Percentiles rank a stretch among this genome's conserved stretches.
phyloP scores from a whole-genome alignment of 2,113 vertebrate species.

The Amphiprion percula region DNA sequence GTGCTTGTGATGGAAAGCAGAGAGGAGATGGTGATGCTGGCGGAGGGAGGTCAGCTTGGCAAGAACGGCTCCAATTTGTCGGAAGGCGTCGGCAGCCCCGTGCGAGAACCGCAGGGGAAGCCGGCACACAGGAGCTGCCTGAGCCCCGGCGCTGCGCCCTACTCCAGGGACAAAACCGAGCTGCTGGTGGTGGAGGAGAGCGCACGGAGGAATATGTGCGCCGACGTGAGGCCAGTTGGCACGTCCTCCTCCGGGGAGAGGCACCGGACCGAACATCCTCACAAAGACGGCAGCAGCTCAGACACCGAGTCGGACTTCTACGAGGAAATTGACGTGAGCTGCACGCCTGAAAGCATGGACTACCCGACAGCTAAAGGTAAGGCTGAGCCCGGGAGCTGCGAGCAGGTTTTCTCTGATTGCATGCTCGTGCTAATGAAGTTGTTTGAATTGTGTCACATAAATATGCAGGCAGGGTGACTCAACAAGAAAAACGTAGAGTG shows the following conservation, averaged over 20 bases:
- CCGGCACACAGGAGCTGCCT: slow-evolving; percentile 87
- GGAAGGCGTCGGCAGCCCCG: slow-evolving; percentile 86
- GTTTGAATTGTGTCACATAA: slow-evolving; percentile 1
- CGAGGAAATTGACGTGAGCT: slow-evolving; percentile 99
- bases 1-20: slow-evolving; percentile 90
- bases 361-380: slow-evolving; percentile 94
- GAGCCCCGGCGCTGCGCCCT: slow-evolving; percentile 88
- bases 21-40: slow-evolving; percentile 93
- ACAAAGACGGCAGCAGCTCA: slow-evolving; percentile 94
- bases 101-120: slow-evolving; percentile 88
- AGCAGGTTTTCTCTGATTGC: slow-evolving; percentile 22
- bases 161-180: slow-evolving; percentile 85
- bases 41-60: slow-evolving; percentile 91
- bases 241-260: slow-evolving; percentile 81
- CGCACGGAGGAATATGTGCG: slow-evolving; percentile 85
- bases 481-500: not conserved
- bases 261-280: slow-evolving; percentile 82
- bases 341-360: slow-evolving; percentile 96
- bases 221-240: slow-evolving; percentile 86
- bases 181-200: slow-evolving; percentile 80
- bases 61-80: slow-evolving; percentile 89
- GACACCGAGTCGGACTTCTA: slow-evolving; percentile 99
- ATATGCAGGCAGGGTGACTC: not conserved
- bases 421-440: slow-evolving; percentile 1
- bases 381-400: not conserved